Conservation (phyloP, 2,797 vertebrate species). For the Macropodus opercularis region DNA sequence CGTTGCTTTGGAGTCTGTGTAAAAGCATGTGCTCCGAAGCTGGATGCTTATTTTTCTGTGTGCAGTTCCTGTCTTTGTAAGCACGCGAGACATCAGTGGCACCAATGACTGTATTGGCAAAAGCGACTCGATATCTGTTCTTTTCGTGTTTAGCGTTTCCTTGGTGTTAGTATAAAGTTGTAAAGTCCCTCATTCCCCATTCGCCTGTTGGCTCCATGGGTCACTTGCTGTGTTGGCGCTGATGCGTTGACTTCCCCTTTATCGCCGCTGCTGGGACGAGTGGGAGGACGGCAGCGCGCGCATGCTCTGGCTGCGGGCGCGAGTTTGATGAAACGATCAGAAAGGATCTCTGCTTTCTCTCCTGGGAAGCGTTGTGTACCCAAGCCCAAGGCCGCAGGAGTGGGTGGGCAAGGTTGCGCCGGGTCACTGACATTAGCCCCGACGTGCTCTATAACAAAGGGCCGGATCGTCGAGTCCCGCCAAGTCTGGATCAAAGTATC, state of each 20-base stretch:
- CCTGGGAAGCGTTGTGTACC: constrained; percentile 78
- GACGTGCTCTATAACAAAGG: constrained; percentile 71
- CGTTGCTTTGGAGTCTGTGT: constrained; percentile 33
- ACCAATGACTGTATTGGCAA: not conserved
- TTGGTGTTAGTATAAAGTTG: constrained; percentile 69
- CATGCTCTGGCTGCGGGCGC: constrained; percentile 58
- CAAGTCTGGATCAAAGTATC: constrained; percentile 82
- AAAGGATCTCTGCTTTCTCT: constrained; percentile 58
- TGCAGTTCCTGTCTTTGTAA: constrained; percentile 25
- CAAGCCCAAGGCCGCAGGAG: constrained; percentile 73
- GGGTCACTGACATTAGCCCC: constrained; percentile 83
- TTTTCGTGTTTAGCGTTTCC: constrained; percentile 2
- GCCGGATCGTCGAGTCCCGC: constrained; percentile 69
- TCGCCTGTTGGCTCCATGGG: constrained; percentile 67
- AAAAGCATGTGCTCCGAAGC: constrained; percentile 36
- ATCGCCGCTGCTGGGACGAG: constrained; percentile 61
- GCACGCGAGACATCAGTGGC: constrained; percentile 5
- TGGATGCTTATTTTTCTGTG: constrained; percentile 17
- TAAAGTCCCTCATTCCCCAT: constrained; percentile 71
- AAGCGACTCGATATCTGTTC: constrained; percentile 16
- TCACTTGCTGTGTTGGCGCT: constrained; percentile 65
- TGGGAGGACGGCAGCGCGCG: constrained; percentile 62
- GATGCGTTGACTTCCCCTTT: constrained; percentile 65
- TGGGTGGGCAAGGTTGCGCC: constrained; percentile 83
- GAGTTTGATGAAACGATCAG: constrained; percentile 82